A percentile compares a stretch with the other conserved stretches of the same genome.
phyloP scores from a whole-genome alignment of 1,140 invertebrate species.

The Brachionus rubens region DNA sequence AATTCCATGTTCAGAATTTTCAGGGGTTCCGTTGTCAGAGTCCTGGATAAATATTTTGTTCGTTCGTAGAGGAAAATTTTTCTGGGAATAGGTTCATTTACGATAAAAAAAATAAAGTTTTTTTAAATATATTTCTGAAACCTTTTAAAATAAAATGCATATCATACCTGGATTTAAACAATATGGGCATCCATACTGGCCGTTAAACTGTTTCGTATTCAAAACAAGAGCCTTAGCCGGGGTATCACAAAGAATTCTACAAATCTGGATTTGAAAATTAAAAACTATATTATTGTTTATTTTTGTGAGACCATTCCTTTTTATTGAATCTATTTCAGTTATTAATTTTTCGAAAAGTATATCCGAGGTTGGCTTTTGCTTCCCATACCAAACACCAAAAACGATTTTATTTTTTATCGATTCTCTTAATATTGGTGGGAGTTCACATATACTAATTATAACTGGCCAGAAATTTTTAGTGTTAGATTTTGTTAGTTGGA shows the following conservation, averaged over 20 bases:
- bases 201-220: conserved; percentile 23
- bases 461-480: conserved; percentile 6
- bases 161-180: conserved; percentile 28
- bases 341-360: not conserved
- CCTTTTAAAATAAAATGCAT: not conserved
- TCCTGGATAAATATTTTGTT: not conserved
- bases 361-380: conserved; percentile 7
- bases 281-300: not conserved
- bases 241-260: conserved; percentile 1
- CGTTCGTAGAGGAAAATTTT: conserved; percentile 1
- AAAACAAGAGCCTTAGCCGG: conserved; percentile 7
- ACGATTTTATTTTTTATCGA: not conserved
- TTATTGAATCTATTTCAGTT: not conserved
- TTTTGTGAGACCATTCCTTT: not conserved
- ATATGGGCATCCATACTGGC: not conserved
- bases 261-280: not conserved
- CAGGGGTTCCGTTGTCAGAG: not conserved
- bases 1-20: not conserved
- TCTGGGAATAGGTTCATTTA: conserved; percentile 17
- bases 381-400: not conserved
- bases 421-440: not conserved
- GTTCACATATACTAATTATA: not conserved
- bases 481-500: not conserved
- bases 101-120: not conserved
- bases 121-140: not conserved